These are phyloP conservation scores for Mesorhabditis sp. DNA, from an alignment of 2,888 invertebrate species.

Conservation along the genomic window DNA sequence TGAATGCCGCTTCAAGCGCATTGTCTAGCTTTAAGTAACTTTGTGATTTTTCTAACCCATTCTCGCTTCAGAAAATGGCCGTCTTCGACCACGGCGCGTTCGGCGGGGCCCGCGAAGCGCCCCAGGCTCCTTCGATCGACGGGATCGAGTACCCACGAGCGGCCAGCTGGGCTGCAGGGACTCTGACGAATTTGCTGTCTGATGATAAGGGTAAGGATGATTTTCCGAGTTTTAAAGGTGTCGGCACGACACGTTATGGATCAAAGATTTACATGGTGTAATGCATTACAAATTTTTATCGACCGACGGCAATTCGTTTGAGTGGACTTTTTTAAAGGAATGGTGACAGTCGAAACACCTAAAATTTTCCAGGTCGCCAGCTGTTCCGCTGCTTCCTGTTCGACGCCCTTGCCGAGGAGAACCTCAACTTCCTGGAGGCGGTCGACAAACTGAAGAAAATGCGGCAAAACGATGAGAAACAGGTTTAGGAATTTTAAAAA, in stretches of 20 bases:
- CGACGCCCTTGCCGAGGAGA: slow-evolving; percentile 54
- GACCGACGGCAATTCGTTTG: neutral
- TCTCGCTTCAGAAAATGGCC: slow-evolving; percentile 15
- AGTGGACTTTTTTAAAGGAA: neutral
- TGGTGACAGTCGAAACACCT: too few species aligned
- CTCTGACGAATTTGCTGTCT: slow-evolving; percentile 43
- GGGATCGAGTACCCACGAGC: slow-evolving; percentile 55
- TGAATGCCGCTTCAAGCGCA: too few species aligned
- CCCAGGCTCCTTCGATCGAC: slow-evolving; percentile 23
- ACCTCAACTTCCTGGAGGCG: slow-evolving; percentile 51
- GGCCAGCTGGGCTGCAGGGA: slow-evolving; percentile 50
- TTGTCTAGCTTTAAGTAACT: neutral
- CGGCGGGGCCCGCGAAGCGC: slow-evolving; percentile 20
- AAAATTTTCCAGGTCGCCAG: slow-evolving; percentile 38
- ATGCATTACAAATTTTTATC: too few species aligned
- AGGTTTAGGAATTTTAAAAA: slow-evolving; percentile 11
- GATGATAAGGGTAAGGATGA: slow-evolving; percentile 46
- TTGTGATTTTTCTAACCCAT: neutral
- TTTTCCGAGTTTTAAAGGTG: neutral
- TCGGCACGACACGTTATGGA: too few species aligned
- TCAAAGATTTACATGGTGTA: too few species aligned
- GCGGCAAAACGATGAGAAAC: slow-evolving; percentile 46
- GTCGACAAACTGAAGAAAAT: slow-evolving; percentile 50
- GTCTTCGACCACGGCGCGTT: slow-evolving; percentile 30
- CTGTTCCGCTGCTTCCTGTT: slow-evolving; percentile 53